Evolutionary conservation across 1,140 invertebrate species (phyloP), one percentile per base, ranked within the genome.

Genomic region (Linepithema humile): DNA sequence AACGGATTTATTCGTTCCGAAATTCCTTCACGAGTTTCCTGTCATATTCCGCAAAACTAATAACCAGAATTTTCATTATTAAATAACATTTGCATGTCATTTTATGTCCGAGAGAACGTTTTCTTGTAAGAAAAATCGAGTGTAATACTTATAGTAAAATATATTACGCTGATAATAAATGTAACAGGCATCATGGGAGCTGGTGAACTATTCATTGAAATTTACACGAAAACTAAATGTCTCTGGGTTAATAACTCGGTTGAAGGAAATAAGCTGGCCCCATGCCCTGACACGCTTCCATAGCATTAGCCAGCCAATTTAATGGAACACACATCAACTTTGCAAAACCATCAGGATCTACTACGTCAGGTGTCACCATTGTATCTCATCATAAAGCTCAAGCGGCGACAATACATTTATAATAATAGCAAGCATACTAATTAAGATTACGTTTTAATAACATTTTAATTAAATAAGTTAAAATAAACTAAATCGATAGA

Each of bases 181-280:
- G 38, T 10, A 17, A 15, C 10, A 45, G 38, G 17, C n/a, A 35
- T 32, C n/a, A 6, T 29, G 23, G 23, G 6, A 60, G n/a, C 43
- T 53, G 45, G 38, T 26, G 0, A 72, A 55, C 38, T 55, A 45
- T 57, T 53, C 59, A 29, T 67, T 57, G 12, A 57, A 74, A 45
- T 29, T 67, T 77, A 55, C 53, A 9, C 29, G 2, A 72, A 0
- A 38, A 78, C 20, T 75, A 83, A 86, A 77, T 77, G 64, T 86
- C 60, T 85, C 55, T 50, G 64, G 64, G 72, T 84, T 85, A 86
- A 86, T 78, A 78, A 60, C 29, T 6, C 6, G 9, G 62, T 38
- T 62, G 32, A 45, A 82, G 83, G 35, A 85, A 65, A 67, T 57
- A 62, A 85, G 32, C 50, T 78, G 20, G 53, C 26, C 64, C 38